A percentile compares a stretch with the other conserved stretches of the same genome.
Evolutionary conservation across 2,113 vertebrate genomes (phyloP).

Genomic region (Phalacrocorax aristotelis): DNA sequence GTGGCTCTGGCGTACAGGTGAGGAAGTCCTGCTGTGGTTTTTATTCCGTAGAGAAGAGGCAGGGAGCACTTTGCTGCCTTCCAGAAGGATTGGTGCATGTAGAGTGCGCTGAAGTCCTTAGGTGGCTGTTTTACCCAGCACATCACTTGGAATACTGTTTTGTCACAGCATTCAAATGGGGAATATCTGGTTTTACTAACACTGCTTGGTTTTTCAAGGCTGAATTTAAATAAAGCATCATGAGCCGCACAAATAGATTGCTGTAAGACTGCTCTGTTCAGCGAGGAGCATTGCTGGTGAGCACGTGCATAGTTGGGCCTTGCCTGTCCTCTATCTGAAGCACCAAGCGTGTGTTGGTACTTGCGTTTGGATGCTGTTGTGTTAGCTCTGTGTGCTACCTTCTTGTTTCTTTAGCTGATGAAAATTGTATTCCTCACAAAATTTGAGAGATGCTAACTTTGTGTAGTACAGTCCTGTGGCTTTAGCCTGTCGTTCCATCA

Average conservation of each 20-base stretch:
- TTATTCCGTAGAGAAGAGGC: rapidly evolving
- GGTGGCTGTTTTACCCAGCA: background rate
- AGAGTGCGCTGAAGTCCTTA: background rate
- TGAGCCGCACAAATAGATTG: rapidly evolving
- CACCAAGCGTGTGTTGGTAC: rapidly evolving
- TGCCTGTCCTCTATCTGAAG: background rate
- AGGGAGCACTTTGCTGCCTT: rapidly evolving
- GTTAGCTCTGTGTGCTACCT: background rate
- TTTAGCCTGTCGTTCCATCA: background rate
- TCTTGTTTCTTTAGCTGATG: background rate
- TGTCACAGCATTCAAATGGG: rapidly evolving
- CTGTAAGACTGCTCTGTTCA: background rate
- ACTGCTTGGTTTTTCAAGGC: background rate
- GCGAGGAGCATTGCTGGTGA: rapidly evolving
- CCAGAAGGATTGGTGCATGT: rapidly evolving
- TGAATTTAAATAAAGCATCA: background rate
- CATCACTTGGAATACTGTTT: rapidly evolving
- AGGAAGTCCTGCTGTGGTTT: rapidly evolving
- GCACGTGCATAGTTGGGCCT: rapidly evolving
- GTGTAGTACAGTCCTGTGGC: rapidly evolving
- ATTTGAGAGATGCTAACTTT: rapidly evolving
- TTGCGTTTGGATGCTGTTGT: rapidly evolving
- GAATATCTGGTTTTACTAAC: background rate
- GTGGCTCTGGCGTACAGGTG: rapidly evolving
- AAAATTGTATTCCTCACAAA: background rate